Evolutionary conservation across 2,797 vertebrate species (phyloP).

Genomic region (Brachyrhaphis roseni): DNA sequence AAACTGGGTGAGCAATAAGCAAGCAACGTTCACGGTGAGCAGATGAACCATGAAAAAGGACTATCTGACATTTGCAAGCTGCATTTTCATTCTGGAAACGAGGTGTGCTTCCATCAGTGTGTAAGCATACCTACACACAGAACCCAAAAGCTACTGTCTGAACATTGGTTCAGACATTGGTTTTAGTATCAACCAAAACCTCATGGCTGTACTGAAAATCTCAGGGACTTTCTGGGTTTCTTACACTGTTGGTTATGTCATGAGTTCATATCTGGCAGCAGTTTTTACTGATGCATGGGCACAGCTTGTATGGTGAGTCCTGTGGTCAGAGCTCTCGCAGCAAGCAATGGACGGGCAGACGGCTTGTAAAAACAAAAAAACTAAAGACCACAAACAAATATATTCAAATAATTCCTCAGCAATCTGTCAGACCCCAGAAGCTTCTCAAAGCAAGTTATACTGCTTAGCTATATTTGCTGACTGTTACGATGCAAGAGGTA

Average conservation of each 20-base stretch:
- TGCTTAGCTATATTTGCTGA: slow-evolving; percentile 18
- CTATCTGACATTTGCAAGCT: neutral
- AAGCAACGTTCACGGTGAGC: neutral
- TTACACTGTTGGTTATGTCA: neutral
- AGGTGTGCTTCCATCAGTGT: too few relatives aligned
- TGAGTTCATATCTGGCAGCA: slow-evolving; percentile 15
- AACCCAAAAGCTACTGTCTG: neutral
- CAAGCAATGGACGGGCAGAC: neutral
- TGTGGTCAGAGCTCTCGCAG: slow-evolving; percentile 21
- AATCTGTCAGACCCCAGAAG: slow-evolving; percentile 13
- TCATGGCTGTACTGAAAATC: neutral
- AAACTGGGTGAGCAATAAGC: neutral
- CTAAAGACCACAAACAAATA: slow-evolving; percentile 33
- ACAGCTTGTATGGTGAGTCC: slow-evolving; percentile 15
- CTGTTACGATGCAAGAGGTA: slow-evolving; percentile 11
- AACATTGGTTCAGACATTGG: neutral
- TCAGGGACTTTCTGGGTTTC: neutral
- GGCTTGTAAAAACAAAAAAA: slow-evolving; percentile 47
- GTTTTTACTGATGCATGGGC: slow-evolving; percentile 32
- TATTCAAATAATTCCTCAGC: slow-evolving; percentile 44
- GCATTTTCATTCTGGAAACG: neutral
- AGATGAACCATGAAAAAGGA: neutral
- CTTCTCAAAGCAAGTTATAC: slow-evolving; percentile 13
- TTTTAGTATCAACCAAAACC: neutral
- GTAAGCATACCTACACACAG: too few relatives aligned